Evolutionary conservation across 1,140 invertebrate species (phyloP), one percentile per base, ranked within the genome.

Genomic region (Drosophila santomea): DNA sequence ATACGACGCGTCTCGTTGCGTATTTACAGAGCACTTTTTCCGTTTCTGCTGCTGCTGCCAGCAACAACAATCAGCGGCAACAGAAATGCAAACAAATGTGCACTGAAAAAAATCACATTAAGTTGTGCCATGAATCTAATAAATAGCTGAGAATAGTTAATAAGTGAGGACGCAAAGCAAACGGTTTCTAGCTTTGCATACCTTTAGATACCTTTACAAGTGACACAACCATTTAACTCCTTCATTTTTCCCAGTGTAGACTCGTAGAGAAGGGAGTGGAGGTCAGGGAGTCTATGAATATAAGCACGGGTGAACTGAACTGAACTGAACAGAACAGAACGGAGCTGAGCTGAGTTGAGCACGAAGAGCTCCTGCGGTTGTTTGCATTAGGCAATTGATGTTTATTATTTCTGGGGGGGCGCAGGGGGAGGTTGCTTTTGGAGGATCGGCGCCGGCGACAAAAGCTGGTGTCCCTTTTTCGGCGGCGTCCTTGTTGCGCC

Each of bases 21-120:
- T 89, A 88, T 89, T 89, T 88, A 58, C 84, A 78, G 57, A 86
- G 79, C 83, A 86, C 83, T 86, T 79, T 85, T 86, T 74, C 63
- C 61, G 59, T 77, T 66, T 63, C 72, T 61, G 50, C 78, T 52
- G 66, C 44, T 58, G 32, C 66, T 51, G 62, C 48, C 41, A 28
- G 36, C 32, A 32, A 47, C 50, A 39, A 68, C 50, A 47, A 68
- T 43, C 35, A 39, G 35, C 67, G 41, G 75, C 60, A 77, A 77
- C 64, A 57, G 47, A 54, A 75, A 55, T 55, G 59, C 64, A 69
- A 77, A 56, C 63, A 75, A 82, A 14, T n/a, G 47, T 78, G 52
- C 61, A 68, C 58, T 47, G 15, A 43, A 44, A 59, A 60, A 61
- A 71, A 60, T 2, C 20, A 20, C 20, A 20, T 20, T 17, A 17